Base-by-base conservation (phyloP, 1,140 invertebrate species). In the Drosophila parabipectinata region DNA sequence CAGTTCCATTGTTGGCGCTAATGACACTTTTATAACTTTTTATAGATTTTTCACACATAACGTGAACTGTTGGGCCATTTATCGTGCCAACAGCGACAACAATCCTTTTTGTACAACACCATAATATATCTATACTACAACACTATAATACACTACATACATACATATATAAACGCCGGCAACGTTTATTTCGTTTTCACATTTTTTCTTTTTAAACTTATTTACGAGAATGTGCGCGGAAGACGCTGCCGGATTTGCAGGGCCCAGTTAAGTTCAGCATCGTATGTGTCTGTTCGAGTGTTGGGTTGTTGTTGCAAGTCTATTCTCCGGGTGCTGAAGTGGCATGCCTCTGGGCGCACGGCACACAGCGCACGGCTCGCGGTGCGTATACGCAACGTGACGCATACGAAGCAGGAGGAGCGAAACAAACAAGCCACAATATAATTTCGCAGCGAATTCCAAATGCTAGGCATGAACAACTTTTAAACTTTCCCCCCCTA, bases 21-120 rank as follows among this genome's bases (percentile, higher is more conserved):
- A 88, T 88, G 83, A 88, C 83, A 88, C 83, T 88, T 88, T 88
- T 88, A 88, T 88, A 88, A 88, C 83, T 83, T 88, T 88, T 88
- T 82, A 88, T 88, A 88, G 83, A 88, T 88, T 88, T 83, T 77
- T 72, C 83, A 83, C 83, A 79, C 83, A 83, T 88, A 79, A 71
- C 79, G 83, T 54, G 83, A 87, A 77, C 83, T 74, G 52, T 87
- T 63, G 56, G 66, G 82, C 79, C 82, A 87, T 87, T 87, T 88
- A 85, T 81, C 68, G 68, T 78, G 58, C 57, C 78, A 52, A 66
- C 56, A 69, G 63, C 73, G 82, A 66, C 78, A 81, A 82, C 82
- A 85, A 85, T 85, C 82, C 82, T 78, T 85, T 84, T 77, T 71
- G 79, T 83, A 71, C 39, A 24, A 14, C 58, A 62, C 30, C 68